Evolutionary conservation across 2,797 vertebrate genomes (phyloP).

Genomic region (Paguma larvata): DNA sequence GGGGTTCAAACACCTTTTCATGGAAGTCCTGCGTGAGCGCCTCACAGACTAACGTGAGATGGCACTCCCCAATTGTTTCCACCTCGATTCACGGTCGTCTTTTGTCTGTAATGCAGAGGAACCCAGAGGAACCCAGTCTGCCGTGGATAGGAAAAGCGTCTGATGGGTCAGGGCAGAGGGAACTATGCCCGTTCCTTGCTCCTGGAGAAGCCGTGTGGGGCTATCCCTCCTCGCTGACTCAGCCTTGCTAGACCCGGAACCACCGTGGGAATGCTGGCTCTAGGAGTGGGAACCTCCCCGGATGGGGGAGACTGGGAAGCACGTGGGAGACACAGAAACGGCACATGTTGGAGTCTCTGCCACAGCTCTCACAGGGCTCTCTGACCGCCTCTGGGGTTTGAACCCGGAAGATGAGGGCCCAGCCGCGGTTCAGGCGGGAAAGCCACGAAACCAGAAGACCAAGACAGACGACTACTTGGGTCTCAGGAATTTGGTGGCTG

Average conservation of each 20-base stretch:
- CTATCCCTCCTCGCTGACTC: not conserved
- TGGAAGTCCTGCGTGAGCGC: no score
- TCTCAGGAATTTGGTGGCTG: not conserved
- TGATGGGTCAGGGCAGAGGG: not conserved
- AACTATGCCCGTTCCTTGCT: not conserved
- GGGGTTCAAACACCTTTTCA: no score
- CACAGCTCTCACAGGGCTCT: not conserved
- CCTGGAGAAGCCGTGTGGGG: not conserved
- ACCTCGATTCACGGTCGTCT: no score
- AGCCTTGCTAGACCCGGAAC: not conserved
- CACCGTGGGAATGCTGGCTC: no score
- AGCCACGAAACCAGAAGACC: not conserved
- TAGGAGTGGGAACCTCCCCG: no score
- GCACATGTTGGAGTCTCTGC: fast-evolving
- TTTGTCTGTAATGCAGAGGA: no score
- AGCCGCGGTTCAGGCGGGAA: not conserved
- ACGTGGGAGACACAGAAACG: not conserved
- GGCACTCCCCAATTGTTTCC: no score
- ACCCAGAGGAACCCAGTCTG: no score
- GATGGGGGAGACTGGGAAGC: not conserved
- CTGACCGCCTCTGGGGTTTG: not conserved
- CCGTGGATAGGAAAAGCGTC: no score
- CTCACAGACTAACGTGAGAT: no score
- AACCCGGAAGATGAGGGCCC: not conserved
- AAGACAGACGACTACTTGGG: not conserved